phyloP scores from a whole-genome alignment of 1,140 invertebrate genomes.

The Bombyx mandarina region DNA sequence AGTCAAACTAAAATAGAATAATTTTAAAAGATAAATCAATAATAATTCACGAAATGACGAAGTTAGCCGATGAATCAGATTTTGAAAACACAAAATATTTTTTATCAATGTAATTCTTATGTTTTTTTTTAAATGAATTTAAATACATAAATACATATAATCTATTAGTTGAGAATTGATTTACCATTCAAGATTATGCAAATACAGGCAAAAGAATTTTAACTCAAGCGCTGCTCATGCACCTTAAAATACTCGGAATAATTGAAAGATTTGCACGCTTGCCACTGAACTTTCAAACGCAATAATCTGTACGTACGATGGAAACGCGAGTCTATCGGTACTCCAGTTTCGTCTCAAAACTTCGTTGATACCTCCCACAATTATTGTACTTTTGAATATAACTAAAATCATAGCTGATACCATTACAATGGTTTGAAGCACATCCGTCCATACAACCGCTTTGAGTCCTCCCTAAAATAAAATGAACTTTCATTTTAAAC shows the following conservation, averaged over 20 bases:
- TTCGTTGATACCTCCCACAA: constrained; percentile 81
- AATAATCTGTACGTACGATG: constrained; percentile 73
- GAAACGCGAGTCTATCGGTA: constrained; percentile 81
- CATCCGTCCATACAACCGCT: constrained; percentile 95
- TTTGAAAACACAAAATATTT: too few relatives aligned
- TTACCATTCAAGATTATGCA: too few relatives aligned
- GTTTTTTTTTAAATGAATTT: too few relatives aligned
- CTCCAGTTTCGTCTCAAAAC: constrained; percentile 79
- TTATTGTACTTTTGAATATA: constrained; percentile 82
- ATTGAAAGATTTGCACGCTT: too few relatives aligned
- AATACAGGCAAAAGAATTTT: too few relatives aligned
- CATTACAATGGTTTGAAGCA: constrained; percentile 90
- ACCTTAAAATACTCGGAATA: too few relatives aligned
- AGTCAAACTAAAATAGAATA: constrained; percentile 25
- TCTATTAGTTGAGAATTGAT: too few relatives aligned
- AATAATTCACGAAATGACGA: too few relatives aligned
- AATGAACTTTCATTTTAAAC: neutral
- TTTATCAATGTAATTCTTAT: too few relatives aligned
- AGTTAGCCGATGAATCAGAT: too few relatives aligned
- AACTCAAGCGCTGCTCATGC: too few relatives aligned
- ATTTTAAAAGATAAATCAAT: neutral
- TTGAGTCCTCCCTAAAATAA: constrained; percentile 87
- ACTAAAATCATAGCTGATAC: constrained; percentile 86
- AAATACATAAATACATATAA: too few relatives aligned
- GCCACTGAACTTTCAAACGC: constrained; percentile 2